A percentile compares a stretch with the other conserved stretches of the same genome.
Conservation (phyloP, 2,888 invertebrate species). For the Watsonalla cultraria region DNA sequence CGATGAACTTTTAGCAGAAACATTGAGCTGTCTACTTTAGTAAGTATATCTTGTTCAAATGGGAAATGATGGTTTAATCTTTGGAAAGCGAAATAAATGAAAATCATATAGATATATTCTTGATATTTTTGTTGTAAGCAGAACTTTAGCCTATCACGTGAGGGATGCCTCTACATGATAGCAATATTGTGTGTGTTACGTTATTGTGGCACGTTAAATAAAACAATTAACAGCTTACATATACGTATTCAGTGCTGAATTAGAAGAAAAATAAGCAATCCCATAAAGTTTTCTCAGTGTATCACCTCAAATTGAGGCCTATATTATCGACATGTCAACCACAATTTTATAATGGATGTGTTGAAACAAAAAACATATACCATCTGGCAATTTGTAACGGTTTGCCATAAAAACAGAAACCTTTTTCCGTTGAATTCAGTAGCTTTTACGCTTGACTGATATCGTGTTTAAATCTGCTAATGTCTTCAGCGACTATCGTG, state of each 20-base stretch:
- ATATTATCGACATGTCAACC: constrained; percentile 52
- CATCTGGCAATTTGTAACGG: constrained; percentile 72
- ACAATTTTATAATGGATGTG: constrained; percentile 51
- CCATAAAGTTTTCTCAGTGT: constrained; percentile 28
- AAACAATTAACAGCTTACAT: constrained; percentile 4
- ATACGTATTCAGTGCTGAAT: neutral
- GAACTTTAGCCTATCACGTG: too few species aligned
- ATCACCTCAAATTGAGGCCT: constrained; percentile 47
- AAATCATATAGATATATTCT: too few species aligned
- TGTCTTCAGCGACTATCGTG: constrained; percentile 13
- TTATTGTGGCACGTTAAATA: too few species aligned
- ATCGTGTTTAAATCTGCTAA: constrained; percentile 37
- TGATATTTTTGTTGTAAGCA: too few species aligned
- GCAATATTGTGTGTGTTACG: too few species aligned
- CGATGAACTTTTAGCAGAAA: constrained; percentile 23
- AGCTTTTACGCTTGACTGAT: constrained; percentile 59
- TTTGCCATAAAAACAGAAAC: constrained; percentile 52
- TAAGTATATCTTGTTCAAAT: too few species aligned
- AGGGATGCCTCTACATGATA: too few species aligned
- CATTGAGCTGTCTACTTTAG: neutral
- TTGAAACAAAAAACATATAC: constrained; percentile 60
- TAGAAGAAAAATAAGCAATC: constrained; percentile 1
- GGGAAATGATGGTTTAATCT: too few species aligned
- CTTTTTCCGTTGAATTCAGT: constrained; percentile 67
- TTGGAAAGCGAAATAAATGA: too few species aligned